phyloP scores from a whole-genome alignment of 1,140 invertebrate species.

The Globodera rostochiensis region DNA sequence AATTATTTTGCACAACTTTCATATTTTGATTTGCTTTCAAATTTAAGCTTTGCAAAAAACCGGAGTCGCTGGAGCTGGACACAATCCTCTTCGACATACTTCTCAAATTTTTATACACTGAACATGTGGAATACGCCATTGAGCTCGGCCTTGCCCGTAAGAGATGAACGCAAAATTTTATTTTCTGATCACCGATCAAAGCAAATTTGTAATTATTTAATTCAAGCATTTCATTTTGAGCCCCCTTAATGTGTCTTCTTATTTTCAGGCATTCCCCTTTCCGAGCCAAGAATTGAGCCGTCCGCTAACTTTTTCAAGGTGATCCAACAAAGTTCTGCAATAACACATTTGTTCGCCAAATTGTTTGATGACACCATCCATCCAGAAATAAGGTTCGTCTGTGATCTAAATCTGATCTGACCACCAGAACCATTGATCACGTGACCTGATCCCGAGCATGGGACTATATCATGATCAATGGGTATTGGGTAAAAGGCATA shows the following conservation, averaged over 20 bases:
- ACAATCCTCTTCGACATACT: constrained; percentile 83
- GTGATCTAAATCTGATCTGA: not conserved
- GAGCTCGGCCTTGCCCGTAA: constrained; percentile 82
- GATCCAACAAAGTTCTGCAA: constrained; percentile 88
- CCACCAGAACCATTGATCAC: not conserved
- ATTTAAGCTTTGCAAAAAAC: constrained; percentile 77
- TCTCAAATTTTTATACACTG: constrained; percentile 81
- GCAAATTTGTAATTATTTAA: no score
- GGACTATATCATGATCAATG: no score
- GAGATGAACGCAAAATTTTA: not conserved
- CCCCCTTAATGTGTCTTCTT: not conserved
- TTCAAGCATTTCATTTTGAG: constrained; percentile 4
- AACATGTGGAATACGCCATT: constrained; percentile 93
- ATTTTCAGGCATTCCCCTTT: constrained; percentile 77
- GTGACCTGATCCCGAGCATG: no score
- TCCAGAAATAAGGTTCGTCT: constrained; percentile 78
- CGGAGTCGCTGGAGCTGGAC: constrained; percentile 80
- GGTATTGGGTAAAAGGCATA: no score
- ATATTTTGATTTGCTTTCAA: constrained; percentile 28
- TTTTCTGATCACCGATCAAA: no score
- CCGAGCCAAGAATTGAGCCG: constrained; percentile 80
- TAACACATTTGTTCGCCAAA: constrained; percentile 92
- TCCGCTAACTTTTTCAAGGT: constrained; percentile 92
- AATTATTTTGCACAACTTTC: constrained; percentile 22
- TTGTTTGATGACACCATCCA: constrained; percentile 86